These are phyloP conservation scores for Gobio occitaniae DNA, from an alignment of 2,797 vertebrate species.

Conservation along the genomic window DNA sequence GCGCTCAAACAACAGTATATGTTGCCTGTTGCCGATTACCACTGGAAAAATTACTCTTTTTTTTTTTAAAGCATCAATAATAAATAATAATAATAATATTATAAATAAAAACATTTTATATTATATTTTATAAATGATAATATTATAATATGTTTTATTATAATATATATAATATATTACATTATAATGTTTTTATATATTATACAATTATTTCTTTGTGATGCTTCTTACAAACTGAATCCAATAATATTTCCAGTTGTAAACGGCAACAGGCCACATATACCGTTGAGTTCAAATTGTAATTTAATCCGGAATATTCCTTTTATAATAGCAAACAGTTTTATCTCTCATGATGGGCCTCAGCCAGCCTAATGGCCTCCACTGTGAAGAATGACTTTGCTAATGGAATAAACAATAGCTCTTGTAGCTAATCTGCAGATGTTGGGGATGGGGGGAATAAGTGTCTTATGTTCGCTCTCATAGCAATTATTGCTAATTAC, in stretches of 20 bases:
- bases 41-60: neutral
- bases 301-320: neutral
- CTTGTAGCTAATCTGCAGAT: conserved; percentile 26
- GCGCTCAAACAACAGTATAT: neutral
- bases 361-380: conserved; percentile 13
- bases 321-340: neutral
- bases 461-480: conserved; percentile 21
- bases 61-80: too few species aligned
- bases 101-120: neutral
- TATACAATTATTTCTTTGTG: neutral
- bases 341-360: neutral
- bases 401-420: conserved; percentile 38
- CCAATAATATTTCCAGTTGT: neutral
- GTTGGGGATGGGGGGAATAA: conserved; percentile 9
- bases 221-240: neutral
- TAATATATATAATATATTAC: neutral
- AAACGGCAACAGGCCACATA: neutral
- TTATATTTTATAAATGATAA: too few species aligned
- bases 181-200: neutral
- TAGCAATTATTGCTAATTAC: conserved; percentile 37
- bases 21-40: neutral
- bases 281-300: neutral
- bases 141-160: neutral
- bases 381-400: conserved; percentile 26
- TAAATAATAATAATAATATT: neutral